phyloP scores from a whole-genome alignment of 2,888 invertebrate genomes.

The Eristalis tenax region DNA sequence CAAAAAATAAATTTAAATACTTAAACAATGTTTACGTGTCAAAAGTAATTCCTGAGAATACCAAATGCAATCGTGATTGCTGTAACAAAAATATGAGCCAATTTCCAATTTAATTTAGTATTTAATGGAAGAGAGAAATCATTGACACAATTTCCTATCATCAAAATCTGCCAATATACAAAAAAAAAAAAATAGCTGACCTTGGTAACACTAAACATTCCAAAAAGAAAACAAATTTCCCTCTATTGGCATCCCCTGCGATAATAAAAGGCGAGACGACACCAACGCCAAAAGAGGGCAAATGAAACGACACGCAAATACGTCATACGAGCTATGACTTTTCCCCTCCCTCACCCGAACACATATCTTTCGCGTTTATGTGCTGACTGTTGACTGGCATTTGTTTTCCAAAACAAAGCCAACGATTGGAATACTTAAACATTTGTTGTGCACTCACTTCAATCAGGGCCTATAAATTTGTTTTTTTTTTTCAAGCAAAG shows the following conservation, averaged over 20 bases:
- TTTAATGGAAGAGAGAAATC: not conserved
- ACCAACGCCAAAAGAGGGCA: conserved; percentile 50
- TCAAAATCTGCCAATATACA: not conserved
- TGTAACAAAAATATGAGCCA: no score
- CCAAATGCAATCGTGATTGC: no score
- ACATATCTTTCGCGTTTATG: not conserved
- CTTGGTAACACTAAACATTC: conserved; percentile 33
- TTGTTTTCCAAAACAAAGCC: conserved; percentile 39
- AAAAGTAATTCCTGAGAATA: no score
- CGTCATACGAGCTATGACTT: conserved; percentile 38
- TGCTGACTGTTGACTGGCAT: conserved; percentile 38
- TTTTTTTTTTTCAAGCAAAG: not conserved
- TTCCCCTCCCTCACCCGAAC: not conserved
- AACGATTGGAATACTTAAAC: not conserved
- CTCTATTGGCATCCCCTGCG: not conserved
- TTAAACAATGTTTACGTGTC: no score
- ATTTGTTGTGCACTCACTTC: not conserved
- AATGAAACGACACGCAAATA: conserved; percentile 27
- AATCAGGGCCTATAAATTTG: not conserved
- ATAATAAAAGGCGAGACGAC: conserved; percentile 6
- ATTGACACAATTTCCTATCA: not conserved
- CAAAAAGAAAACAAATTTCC: conserved; percentile 16
- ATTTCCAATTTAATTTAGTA: no score
- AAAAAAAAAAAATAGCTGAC: not conserved
- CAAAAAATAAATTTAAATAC: no score